These are phyloP conservation scores for Matsumyia berberina DNA, from an alignment of 2,888 invertebrate species.

Conservation along the genomic window DNA sequence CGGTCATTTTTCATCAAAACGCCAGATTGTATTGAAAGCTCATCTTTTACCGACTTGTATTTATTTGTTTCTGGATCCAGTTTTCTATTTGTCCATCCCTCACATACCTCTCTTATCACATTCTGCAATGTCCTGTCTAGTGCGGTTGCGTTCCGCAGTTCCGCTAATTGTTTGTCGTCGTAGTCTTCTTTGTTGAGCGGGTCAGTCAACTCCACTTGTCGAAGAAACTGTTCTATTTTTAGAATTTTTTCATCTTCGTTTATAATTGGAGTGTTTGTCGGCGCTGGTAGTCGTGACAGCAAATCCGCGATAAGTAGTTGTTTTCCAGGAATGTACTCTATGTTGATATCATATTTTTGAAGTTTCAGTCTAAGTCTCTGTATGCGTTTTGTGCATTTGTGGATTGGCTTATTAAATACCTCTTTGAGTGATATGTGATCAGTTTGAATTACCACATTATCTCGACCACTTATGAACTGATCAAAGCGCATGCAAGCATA, in stretches of 20 bases:
- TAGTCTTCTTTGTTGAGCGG: neutral
- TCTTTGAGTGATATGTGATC: slow-evolving; percentile 26
- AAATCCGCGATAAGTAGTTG: neutral
- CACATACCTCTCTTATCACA: slow-evolving; percentile 5
- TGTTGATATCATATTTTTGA: neutral
- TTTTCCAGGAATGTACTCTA: neutral
- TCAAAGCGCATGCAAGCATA: slow-evolving; percentile 35
- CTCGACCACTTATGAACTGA: slow-evolving; percentile 38
- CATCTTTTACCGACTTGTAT: too few relatives aligned
- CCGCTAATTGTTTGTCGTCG: slow-evolving; percentile 11
- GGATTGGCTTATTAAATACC: slow-evolving; percentile 9
- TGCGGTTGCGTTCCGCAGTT: neutral
- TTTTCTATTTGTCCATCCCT: slow-evolving; percentile 7
- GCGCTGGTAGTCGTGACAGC: too few relatives aligned
- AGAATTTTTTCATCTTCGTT: slow-evolving; percentile 17
- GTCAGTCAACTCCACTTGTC: neutral
- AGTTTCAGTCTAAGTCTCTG: neutral
- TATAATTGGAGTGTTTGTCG: slow-evolving; percentile 4
- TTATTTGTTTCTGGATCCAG: neutral
- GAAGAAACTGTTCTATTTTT: neutral
- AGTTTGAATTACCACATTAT: slow-evolving; percentile 9
- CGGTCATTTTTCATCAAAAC: slow-evolving; percentile 11
- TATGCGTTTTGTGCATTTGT: neutral
- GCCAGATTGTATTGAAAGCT: slow-evolving; percentile 16
- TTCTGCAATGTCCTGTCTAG: slow-evolving; percentile 6